A percentile compares a stretch with the other conserved stretches of the same genome.
These are phyloP conservation scores for Taeniopygia guttata DNA, from an alignment of 2,797 vertebrate genomes.

Conservation along the genomic window DNA sequence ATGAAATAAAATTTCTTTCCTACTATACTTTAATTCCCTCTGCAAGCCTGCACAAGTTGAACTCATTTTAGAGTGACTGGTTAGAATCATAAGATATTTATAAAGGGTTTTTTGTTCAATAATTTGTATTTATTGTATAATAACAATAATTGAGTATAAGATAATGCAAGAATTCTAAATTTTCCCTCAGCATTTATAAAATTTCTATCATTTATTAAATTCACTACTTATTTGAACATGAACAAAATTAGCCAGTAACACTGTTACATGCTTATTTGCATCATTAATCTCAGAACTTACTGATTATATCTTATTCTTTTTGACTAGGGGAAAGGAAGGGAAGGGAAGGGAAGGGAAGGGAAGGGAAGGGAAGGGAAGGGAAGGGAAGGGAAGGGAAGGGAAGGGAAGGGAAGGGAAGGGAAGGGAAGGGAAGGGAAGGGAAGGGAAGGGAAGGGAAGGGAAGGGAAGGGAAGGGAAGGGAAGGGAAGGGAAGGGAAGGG, in stretches of 20 bases:
- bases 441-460: too few relatives aligned
- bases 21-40: background rate
- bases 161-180: background rate
- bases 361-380: background rate
- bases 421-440: too few relatives aligned
- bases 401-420: background rate
- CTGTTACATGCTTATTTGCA: background rate
- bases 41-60: background rate
- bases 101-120: background rate
- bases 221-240: background rate
- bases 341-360: background rate
- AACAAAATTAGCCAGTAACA: background rate
- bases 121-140: background rate
- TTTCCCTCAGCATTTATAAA: background rate
- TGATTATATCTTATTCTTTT: background rate
- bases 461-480: background rate
- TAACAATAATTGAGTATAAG: background rate
- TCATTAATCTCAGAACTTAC: background rate
- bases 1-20: background rate
- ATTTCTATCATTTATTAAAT: background rate
- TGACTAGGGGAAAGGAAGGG: background rate
- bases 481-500: background rate
- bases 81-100: background rate
- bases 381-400: background rate
- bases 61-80: background rate